A percentile compares a stretch with the other conserved stretches of the same genome.
phyloP scores from a whole-genome alignment of 1,140 invertebrate genomes.

The Papilio helenus region DNA sequence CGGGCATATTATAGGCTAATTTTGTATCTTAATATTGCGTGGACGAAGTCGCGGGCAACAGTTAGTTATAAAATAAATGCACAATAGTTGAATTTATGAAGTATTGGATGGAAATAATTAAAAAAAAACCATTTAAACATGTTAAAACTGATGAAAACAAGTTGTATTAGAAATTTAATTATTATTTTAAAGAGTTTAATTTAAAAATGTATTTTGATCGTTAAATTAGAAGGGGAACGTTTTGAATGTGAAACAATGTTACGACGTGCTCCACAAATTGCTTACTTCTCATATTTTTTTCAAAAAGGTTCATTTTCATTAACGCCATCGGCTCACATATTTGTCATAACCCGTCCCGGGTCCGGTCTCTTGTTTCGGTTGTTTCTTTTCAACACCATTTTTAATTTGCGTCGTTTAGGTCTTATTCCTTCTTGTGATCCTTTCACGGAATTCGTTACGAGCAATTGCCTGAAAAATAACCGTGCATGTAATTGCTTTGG shows the following conservation, averaged over 20 bases:
- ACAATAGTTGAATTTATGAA: no score
- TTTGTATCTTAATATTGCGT: no score
- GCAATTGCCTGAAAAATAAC: conserved; percentile 47
- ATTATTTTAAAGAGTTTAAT: not conserved
- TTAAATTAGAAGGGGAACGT: conserved; percentile 33
- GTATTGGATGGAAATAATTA: no score
- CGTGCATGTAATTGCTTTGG: conserved; percentile 19
- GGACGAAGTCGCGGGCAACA: no score
- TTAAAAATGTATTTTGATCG: conserved; percentile 17
- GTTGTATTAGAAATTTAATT: not conserved
- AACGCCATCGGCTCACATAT: conserved; percentile 80
- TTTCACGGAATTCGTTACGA: conserved; percentile 55
- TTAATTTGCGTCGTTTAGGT: conserved; percentile 76
- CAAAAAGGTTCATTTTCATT: conserved; percentile 79
- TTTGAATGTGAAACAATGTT: conserved; percentile 46
- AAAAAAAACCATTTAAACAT: not conserved
- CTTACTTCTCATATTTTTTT: conserved; percentile 58
- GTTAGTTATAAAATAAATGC: no score
- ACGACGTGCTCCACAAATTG: conserved; percentile 50
- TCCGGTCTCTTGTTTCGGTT: conserved; percentile 48
- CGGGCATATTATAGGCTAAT: no score
- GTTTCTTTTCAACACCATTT: conserved; percentile 75
- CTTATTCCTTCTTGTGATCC: conserved; percentile 68
- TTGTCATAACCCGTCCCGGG: conserved; percentile 77
- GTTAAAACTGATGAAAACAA: not conserved